phyloP scores from a whole-genome alignment of 2,797 vertebrate genomes.

The Thripadectes ignobilis region DNA sequence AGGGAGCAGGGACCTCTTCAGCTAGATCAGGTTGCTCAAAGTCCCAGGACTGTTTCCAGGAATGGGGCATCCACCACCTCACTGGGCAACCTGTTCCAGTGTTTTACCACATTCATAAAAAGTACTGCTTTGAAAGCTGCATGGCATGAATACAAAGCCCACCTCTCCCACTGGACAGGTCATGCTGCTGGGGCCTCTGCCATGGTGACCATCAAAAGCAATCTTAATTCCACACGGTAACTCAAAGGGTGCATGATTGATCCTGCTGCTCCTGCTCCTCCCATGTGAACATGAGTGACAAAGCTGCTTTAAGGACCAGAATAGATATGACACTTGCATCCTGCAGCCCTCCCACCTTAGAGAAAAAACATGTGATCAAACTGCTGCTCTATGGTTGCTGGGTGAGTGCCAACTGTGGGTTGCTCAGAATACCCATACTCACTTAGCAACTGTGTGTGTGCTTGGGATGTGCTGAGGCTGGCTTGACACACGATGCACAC shows the following conservation, averaged over 20 bases:
- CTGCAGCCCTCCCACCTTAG: background rate
- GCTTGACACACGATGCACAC: accelerated
- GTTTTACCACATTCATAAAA: background rate
- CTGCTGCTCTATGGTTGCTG: background rate
- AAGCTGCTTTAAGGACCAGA: background rate
- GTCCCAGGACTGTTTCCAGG: background rate
- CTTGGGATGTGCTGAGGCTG: background rate
- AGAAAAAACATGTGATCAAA: background rate
- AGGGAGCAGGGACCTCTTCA: background rate
- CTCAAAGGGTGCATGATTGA: background rate
- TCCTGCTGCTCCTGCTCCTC: background rate
- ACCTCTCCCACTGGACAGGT: background rate
- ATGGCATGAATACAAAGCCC: background rate
- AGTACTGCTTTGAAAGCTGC: background rate
- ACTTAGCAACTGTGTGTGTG: background rate
- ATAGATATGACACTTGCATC: background rate
- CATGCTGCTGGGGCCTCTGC: background rate
- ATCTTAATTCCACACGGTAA: background rate
- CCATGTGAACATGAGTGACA: background rate
- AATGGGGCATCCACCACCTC: background rate
- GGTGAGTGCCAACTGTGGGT: background rate
- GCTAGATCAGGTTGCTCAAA: background rate
- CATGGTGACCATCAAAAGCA: background rate
- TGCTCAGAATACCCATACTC: background rate
- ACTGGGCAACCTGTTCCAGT: background rate